Evolutionary conservation across 2,797 vertebrate genomes (phyloP).

Genomic region (Microcaecilia unicolor): DNA sequence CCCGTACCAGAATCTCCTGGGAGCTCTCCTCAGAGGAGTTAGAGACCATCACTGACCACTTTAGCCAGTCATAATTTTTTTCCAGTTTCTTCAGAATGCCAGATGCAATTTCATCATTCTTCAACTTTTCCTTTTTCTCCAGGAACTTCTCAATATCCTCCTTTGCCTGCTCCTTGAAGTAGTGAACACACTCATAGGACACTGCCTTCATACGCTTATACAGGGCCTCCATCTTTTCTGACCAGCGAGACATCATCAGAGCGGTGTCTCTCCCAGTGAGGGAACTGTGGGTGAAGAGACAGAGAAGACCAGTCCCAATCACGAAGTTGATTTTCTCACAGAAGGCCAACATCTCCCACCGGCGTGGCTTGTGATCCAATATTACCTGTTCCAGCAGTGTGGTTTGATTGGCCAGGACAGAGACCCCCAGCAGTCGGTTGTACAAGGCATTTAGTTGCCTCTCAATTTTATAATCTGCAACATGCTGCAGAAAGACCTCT

Average conservation of each 20-base stretch:
- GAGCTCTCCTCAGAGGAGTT: slow-evolving; percentile 6
- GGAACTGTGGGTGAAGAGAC: slow-evolving; percentile 50
- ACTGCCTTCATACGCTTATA: slow-evolving; percentile 53
- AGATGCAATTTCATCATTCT: slow-evolving; percentile 31
- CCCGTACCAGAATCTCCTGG: slow-evolving; percentile 10
- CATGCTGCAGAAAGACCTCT: slow-evolving; percentile 49
- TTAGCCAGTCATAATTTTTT: slow-evolving; percentile 59
- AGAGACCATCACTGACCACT: slow-evolving; percentile 60
- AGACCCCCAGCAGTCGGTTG: slow-evolving; percentile 46
- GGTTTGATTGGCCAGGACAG: slow-evolving; percentile 38
- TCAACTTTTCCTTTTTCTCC: slow-evolving; percentile 21
- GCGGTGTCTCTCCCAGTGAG: slow-evolving; percentile 50
- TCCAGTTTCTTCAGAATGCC: slow-evolving; percentile 45
- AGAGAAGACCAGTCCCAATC: slow-evolving; percentile 53
- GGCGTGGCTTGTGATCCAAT: slow-evolving; percentile 41
- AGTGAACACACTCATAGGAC: slow-evolving; percentile 40
- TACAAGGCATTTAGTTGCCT: slow-evolving; percentile 51
- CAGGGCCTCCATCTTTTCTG: slow-evolving; percentile 44
- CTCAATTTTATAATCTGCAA: slow-evolving; percentile 48
- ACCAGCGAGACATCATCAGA: slow-evolving; percentile 54
- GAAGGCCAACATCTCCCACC: slow-evolving; percentile 51
- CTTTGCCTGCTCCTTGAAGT: slow-evolving; percentile 53
- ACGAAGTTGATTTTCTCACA: slow-evolving; percentile 60
- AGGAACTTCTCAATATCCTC: slow-evolving; percentile 42
- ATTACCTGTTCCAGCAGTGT: slow-evolving; percentile 50